Percentiles rank a stretch among this genome's conserved stretches.
Evolutionary conservation across 2,797 vertebrate species (phyloP).

Genomic region (Bradypus variegatus): DNA sequence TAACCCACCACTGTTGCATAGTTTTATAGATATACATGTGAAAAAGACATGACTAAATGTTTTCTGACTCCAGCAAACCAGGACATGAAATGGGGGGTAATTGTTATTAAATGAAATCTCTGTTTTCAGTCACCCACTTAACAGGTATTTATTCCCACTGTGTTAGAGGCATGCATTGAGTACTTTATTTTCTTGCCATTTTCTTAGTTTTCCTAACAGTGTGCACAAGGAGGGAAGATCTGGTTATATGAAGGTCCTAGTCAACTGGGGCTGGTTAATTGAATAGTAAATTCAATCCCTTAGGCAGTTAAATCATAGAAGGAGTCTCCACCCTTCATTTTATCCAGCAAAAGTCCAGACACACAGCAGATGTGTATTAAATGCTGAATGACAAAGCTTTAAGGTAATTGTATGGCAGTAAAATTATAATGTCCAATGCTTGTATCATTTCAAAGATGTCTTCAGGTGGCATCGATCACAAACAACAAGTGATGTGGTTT

Average conservation of each 20-base stretch:
- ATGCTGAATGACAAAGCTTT: background rate
- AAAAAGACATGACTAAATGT: background rate
- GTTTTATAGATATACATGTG: background rate
- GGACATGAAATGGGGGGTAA: background rate
- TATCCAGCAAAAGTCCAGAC: background rate
- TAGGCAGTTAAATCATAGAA: no score
- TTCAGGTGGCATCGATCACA: background rate
- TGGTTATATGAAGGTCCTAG: background rate
- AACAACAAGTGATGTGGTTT: background rate
- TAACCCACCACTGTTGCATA: background rate
- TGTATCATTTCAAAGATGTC: background rate
- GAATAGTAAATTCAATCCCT: background rate
- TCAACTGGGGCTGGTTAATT: background rate
- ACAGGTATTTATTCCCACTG: background rate
- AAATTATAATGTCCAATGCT: background rate
- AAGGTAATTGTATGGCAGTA: background rate
- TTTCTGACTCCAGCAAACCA: background rate
- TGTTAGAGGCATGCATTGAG: background rate
- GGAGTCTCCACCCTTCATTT: background rate
- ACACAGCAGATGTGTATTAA: background rate
- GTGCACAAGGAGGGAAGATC: background rate
- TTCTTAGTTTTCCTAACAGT: background rate
- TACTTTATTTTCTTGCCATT: background rate
- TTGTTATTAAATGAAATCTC: background rate
- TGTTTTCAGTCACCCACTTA: background rate